phyloP scores from a whole-genome alignment of 2,888 invertebrate genomes.

The Ornithoptera priamus region DNA sequence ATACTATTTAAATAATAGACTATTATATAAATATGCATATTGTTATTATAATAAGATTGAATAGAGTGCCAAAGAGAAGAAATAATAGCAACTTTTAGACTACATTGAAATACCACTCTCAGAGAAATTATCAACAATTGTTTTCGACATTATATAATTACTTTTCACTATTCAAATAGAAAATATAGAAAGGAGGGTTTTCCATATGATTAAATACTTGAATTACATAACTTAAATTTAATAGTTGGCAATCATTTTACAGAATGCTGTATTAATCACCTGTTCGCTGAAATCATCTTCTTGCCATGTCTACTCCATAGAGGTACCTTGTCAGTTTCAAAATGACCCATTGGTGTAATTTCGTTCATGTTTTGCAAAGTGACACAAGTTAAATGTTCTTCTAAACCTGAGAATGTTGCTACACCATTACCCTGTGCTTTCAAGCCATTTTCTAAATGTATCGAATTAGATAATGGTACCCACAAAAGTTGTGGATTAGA shows the following conservation, averaged over 20 bases:
- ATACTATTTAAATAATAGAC: too few relatives aligned
- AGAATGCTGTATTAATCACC: conserved; percentile 58
- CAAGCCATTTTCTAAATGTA: conserved; percentile 83
- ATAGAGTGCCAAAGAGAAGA: too few relatives aligned
- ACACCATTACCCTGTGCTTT: conserved; percentile 83
- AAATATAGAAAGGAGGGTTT: too few relatives aligned
- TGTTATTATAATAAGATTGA: too few relatives aligned
- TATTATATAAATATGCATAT: too few relatives aligned
- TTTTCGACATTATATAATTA: too few relatives aligned
- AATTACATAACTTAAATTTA: not conserved
- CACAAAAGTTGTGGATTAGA: conserved; percentile 82
- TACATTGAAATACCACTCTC: too few relatives aligned
- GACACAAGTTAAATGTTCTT: conserved; percentile 66
- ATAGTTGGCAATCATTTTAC: not conserved
- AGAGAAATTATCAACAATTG: too few relatives aligned
- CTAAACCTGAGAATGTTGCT: conserved; percentile 85
- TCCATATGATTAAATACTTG: not conserved
- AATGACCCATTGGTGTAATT: conserved; percentile 84
- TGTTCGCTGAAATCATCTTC: conserved; percentile 81
- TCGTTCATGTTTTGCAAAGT: conserved; percentile 86
- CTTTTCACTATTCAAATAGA: too few relatives aligned
- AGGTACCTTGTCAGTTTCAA: conserved; percentile 85
- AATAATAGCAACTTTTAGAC: too few relatives aligned
- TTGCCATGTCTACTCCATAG: conserved; percentile 91
- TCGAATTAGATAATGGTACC: conserved; percentile 85